Conservation (phyloP, 2,113 vertebrate species). For the Dipodomys ordii region DNA sequence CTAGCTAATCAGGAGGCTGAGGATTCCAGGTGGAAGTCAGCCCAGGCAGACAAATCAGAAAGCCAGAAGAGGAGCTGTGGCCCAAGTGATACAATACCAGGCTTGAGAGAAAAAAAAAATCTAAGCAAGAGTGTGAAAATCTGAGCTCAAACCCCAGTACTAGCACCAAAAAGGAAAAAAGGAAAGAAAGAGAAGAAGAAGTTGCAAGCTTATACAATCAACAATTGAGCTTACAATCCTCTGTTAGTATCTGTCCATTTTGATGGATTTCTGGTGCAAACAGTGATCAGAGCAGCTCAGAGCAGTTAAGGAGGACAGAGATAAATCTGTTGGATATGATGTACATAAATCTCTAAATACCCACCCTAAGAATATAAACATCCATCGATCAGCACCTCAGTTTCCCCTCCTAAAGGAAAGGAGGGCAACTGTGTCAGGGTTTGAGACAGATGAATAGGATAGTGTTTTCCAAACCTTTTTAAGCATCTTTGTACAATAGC, state of each 20-base stretch:
- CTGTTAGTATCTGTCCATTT: conserved; percentile 8
- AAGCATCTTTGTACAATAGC: not conserved
- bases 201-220: not conserved
- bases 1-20: too few species aligned
- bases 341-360: not conserved
- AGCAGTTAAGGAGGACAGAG: not conserved
- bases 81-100: too few species aligned
- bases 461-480: conserved; percentile 22
- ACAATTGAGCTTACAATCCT: not conserved
- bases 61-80: too few species aligned
- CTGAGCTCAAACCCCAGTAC: too few species aligned
- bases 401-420: not conserved
- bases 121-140: too few species aligned
- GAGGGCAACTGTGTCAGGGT: not conserved
- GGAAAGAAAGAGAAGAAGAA: too few species aligned
- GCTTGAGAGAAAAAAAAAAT: too few species aligned
- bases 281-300: not conserved
- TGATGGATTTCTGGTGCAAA: conserved; percentile 6
- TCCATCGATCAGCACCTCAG: not conserved
- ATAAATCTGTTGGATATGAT: not conserved
- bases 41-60: too few species aligned
- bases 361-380: not conserved
- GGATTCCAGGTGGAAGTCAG: too few species aligned
- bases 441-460: conserved; percentile 12
- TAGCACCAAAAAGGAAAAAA: too few species aligned